Base-by-base conservation (phyloP, 2,113 vertebrate genomes). In the Caracal caracal region DNA sequence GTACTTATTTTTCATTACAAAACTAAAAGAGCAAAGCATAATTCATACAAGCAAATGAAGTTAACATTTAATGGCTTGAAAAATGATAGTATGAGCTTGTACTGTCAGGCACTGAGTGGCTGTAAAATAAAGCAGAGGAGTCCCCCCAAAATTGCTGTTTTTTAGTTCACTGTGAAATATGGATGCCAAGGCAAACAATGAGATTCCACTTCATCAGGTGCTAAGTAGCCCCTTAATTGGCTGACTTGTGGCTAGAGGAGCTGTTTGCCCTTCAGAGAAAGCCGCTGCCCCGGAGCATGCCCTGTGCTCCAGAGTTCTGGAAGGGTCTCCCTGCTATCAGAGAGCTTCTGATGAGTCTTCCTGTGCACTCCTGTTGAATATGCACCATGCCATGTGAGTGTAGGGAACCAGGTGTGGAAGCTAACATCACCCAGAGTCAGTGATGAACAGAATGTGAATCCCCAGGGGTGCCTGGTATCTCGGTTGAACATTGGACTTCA, bases 1-100 rank as follows among this genome's bases (percentile, higher is more conserved):
- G 98, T 98, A 98, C 99, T 99, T 99, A 99, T 98, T 99, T 99
- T 98, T 99, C 99, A 99, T 98, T 98, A 99, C 96, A 98, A 98
- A 99, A 98, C 98, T 98, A 99, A 99, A 99, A 99, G 98, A 98
- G 98, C 98, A 98, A 98, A 98, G 97, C 97, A 98, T 98, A 99
- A 99, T 98, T 99, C 98, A 98, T 97, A 98, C 79, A 98, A 98
- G 98, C 98, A 98, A 98, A 99, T 98, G 98, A 99, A 98, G 98
- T 98, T 99, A 99, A 97, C 98, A 97, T 98, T 99, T 98, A 99
- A 99, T 98, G 97, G 96, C 89, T 98, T 98, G 98, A 98, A 98
- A 99, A 99, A 98, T 98, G 98, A 98, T 98, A 98, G 98, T 94
- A 95, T 96, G 95, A 97, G 71, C 88, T 98, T 98, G 95, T 98